Evolutionary conservation across 2,888 invertebrate species (phyloP).

Genomic region (Piscicola geometra): DNA sequence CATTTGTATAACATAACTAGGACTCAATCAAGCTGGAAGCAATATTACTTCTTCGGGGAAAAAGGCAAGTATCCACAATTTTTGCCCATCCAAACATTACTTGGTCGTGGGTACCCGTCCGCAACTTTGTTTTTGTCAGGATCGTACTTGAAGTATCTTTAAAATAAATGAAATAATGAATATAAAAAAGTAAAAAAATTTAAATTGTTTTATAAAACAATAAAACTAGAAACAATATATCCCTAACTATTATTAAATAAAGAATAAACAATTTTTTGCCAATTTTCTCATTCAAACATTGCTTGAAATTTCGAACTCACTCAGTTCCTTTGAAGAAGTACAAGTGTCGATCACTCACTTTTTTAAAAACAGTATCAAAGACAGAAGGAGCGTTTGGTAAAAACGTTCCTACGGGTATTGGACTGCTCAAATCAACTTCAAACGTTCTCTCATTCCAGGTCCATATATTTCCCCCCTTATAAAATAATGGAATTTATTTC

Average conservation of each 20-base stretch:
- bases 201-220: not conserved
- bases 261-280: too few relatives aligned
- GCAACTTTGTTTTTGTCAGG: slow-evolving; percentile 44
- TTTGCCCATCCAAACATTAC: slow-evolving; percentile 48
- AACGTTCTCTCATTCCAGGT: slow-evolving; percentile 42
- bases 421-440: slow-evolving; percentile 45
- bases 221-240: not conserved
- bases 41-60: slow-evolving; percentile 38
- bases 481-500: too few relatives aligned
- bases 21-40: too few relatives aligned
- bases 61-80: slow-evolving; percentile 35
- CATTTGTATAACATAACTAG: too few relatives aligned
- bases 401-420: slow-evolving; percentile 41
- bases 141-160: slow-evolving; percentile 49
- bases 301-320: slow-evolving; percentile 37
- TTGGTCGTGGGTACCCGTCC: slow-evolving; percentile 46
- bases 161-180: slow-evolving; percentile 10
- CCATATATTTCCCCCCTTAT: slow-evolving; percentile 39
- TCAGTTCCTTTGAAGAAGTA: slow-evolving; percentile 43
- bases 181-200: slow-evolving; percentile 4
- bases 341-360: slow-evolving; percentile 35
- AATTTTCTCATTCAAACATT: not conserved
- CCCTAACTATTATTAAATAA: too few relatives aligned
- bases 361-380: slow-evolving; percentile 40
- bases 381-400: slow-evolving; percentile 47